A percentile compares a stretch with the other conserved stretches of the same genome.
These are phyloP conservation scores for Dasypogon diadema DNA, from an alignment of 2,888 invertebrate genomes.

Conservation along the genomic window DNA sequence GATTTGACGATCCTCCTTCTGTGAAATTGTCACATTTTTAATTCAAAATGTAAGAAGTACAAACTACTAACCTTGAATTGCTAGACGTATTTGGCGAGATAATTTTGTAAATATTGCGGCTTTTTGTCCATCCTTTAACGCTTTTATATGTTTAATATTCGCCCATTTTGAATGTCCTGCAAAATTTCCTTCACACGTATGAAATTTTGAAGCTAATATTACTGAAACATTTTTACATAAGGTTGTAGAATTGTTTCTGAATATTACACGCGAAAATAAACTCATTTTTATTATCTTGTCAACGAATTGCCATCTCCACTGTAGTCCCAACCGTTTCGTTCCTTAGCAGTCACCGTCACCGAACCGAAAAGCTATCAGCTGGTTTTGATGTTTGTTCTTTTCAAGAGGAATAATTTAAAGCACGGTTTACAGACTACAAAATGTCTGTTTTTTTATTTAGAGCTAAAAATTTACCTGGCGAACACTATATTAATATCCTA, in stretches of 20 bases:
- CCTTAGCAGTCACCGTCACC: no score
- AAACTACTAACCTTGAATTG: constrained; percentile 72
- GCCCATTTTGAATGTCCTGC: constrained; percentile 86
- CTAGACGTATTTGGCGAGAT: constrained; percentile 72
- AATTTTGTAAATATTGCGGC: constrained; percentile 69
- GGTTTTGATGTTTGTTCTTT: no score
- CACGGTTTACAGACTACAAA: no score
- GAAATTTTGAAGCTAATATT: neutral
- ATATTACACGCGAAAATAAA: neutral
- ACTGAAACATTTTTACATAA: neutral
- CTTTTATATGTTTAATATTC: constrained; percentile 80
- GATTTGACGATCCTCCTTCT: constrained; percentile 75
- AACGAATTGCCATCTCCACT: no score
- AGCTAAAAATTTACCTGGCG: no score
- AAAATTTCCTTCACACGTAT: neutral
- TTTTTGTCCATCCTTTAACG: constrained; percentile 74
- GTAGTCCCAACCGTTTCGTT: no score
- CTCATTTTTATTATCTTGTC: no score
- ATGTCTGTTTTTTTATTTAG: no score
- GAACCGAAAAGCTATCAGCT: no score
- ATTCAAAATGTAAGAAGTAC: constrained; percentile 20
- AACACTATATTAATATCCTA: no score
- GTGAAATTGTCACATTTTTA: no score
- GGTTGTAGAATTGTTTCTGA: neutral
- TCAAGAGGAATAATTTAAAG: no score